phyloP scores from a whole-genome alignment of 2,113 vertebrate genomes.

The Spheniscus mendiculus region DNA sequence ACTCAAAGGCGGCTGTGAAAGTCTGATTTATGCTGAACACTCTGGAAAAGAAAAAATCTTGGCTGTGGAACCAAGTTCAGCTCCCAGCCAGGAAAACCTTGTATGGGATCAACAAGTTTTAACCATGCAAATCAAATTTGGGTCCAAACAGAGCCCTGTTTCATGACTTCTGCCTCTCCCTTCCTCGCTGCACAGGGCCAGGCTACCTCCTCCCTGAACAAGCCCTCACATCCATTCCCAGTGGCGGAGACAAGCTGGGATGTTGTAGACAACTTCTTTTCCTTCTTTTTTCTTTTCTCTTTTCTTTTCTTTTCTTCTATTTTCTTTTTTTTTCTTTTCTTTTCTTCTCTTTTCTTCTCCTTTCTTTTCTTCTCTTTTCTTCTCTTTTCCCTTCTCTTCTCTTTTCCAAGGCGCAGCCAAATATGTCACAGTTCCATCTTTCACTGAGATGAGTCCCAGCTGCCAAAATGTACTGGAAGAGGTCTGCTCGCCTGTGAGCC shows the following conservation, averaged over 20 bases:
- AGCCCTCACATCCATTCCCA: neutral
- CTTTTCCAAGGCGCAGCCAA: neutral
- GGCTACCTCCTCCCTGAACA: neutral
- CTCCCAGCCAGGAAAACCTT: slow-evolving; percentile 46
- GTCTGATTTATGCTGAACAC: slow-evolving; percentile 54
- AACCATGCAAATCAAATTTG: slow-evolving; percentile 22
- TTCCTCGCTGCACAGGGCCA: neutral
- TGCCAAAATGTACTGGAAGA: neutral
- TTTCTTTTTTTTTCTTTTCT: no score
- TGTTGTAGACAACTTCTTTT: neutral
- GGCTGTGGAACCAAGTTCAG: slow-evolving; percentile 40
- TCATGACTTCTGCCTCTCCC: neutral
- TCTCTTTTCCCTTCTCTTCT: no score
- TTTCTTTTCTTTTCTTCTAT: rapidly evolving
- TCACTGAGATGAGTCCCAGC: neutral
- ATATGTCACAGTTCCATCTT: neutral
- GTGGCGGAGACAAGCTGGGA: neutral
- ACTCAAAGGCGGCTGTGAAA: slow-evolving; percentile 40
- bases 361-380: rapidly evolving
- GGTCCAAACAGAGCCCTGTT: slow-evolving; percentile 37
- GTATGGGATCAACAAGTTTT: slow-evolving; percentile 43
- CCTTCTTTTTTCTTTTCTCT: no score
- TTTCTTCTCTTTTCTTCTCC: no score
- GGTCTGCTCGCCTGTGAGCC: neutral
- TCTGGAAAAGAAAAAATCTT: slow-evolving; percentile 32